phyloP scores from a whole-genome alignment of 2,888 invertebrate species.

The Eupelmus urozonus region DNA sequence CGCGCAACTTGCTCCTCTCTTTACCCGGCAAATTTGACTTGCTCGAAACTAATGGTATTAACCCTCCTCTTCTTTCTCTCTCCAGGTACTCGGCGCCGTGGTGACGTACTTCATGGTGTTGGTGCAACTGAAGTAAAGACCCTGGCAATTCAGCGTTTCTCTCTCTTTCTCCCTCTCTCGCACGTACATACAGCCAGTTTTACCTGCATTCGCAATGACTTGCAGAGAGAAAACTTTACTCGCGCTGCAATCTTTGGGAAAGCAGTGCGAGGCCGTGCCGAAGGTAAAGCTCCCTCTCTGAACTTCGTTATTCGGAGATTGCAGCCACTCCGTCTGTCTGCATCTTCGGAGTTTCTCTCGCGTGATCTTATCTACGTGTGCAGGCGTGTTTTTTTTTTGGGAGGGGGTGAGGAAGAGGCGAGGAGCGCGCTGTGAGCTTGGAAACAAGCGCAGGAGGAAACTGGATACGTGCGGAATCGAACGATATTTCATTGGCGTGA shows the following conservation, averaged over 20 bases:
- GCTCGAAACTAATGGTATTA: constrained; percentile 39
- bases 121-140: constrained; percentile 88
- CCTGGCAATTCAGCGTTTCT: neutral
- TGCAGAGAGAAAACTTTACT: no score
- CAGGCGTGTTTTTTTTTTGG: no score
- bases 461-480: no score
- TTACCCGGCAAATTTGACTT: constrained; percentile 24
- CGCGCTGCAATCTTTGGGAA: constrained; percentile 17
- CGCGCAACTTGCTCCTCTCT: neutral
- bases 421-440: no score
- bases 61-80: constrained; percentile 51
- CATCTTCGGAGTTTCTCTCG: neutral
- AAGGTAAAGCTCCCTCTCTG: constrained; percentile 45
- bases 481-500: no score
- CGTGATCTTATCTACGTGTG: no score
- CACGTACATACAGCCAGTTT: constrained; percentile 36
- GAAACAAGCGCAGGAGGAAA: no score
- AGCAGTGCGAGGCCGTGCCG: no score
- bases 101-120: constrained; percentile 95
- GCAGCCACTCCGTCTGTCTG: neutral
- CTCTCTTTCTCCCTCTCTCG: neutral
- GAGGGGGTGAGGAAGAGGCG: no score
- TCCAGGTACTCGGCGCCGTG: constrained; percentile 90
- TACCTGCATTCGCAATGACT: constrained; percentile 29
- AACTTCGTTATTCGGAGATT: constrained; percentile 49